Conservation (phyloP, 1,140 invertebrate species). For the Bombus picipes region DNA sequence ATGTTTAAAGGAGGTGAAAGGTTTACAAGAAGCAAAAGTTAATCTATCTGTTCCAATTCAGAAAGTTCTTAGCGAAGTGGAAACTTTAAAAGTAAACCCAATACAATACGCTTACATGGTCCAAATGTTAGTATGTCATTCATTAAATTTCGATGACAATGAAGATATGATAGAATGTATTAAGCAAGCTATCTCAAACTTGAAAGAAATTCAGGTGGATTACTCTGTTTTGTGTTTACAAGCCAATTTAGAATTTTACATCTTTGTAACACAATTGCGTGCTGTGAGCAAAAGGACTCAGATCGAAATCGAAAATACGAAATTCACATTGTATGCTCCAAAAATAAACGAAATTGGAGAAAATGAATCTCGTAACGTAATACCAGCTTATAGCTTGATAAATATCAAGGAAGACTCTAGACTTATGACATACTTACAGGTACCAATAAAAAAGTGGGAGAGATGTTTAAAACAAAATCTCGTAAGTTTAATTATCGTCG, state of each 20-base stretch:
- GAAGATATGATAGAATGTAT: constrained; percentile 60
- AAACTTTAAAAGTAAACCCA: constrained; percentile 52
- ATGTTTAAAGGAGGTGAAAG: constrained; percentile 70
- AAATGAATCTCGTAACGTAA: constrained; percentile 63
- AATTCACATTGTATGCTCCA: constrained; percentile 61
- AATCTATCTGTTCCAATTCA: constrained; percentile 67
- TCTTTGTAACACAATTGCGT: constrained; percentile 64
- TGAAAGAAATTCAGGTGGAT: constrained; percentile 47
- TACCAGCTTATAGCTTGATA: constrained; percentile 75
- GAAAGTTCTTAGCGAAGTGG: constrained; percentile 63
- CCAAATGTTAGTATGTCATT: constrained; percentile 70
- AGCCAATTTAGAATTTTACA: constrained; percentile 73
- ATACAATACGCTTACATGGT: constrained; percentile 68
- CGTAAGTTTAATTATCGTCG: constrained; percentile 58
- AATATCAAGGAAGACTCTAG: constrained; percentile 69
- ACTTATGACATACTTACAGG: constrained; percentile 61
- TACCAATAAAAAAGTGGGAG: constrained; percentile 70
- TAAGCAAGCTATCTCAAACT: constrained; percentile 59
- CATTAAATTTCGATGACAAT: constrained; percentile 53
- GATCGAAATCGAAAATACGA: constrained; percentile 68
- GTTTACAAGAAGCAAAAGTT: constrained; percentile 53
- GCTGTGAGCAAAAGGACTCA: constrained; percentile 62
- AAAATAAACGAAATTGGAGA: constrained; percentile 47
- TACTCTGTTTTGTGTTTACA: constrained; percentile 52
- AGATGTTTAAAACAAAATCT: constrained; percentile 61